Base-by-base conservation (phyloP, 2,888 invertebrate species). In the Athalia cordata region DNA sequence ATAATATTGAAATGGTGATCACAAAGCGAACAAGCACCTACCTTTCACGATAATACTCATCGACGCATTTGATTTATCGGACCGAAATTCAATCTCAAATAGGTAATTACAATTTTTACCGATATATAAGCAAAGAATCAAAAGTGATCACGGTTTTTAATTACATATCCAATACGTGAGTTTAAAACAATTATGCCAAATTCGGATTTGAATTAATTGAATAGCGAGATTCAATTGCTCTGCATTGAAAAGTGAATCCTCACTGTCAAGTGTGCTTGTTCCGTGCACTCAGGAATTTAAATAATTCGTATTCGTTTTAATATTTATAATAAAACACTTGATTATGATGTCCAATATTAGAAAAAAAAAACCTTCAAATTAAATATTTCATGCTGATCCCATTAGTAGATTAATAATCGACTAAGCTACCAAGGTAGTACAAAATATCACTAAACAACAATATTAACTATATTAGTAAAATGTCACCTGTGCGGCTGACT, bases 401-500 rank as follows among this genome's bases (percentile, higher is more conserved):
- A 82, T 82, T 82, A 81, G 77, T 82, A 78, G 72, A 80, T 84
- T 82, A 83, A 79, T 81, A 72, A 15, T 68, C 15, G 13, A 57
- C 55, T 70, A n/a, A 70, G 61, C 61, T 74, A 57, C 55, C 43
- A 45, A 57, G 45, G 47, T 72, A 47, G 47, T 9, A 47, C 3
- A 64, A 75, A 67, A 78, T 29, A 77, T 74, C 52, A 77, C 64
- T 79, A 67, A 49, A 80, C 66, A 81, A 64, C 52, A 70, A 57
- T 45, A 77, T 82, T 85, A 82, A 84, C 83, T 62, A 81, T 82
- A 84, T 85, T 83, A 85, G 78, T 84, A 84, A 80, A 82, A 82
- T 84, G 83, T 85, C 87, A 87, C 85, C 84, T 89, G 89, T 89
- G 88, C 89, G 89, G 88, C 88, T 89, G 89, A 89, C 86, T 85